These are phyloP conservation scores for Drosophila falleni DNA, from an alignment of 2,888 invertebrate genomes.

Conservation along the genomic window DNA sequence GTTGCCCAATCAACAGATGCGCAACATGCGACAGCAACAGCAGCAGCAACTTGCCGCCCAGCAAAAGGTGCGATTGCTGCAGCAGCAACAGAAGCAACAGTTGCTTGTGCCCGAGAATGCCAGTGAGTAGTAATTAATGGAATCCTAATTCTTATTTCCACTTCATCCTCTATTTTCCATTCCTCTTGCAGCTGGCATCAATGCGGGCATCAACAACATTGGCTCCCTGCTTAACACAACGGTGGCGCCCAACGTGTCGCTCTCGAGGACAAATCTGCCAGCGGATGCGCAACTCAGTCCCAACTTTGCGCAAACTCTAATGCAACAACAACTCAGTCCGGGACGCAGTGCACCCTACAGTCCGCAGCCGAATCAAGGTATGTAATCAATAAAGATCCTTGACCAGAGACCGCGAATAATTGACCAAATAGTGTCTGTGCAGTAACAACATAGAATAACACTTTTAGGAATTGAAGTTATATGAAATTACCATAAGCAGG, in stretches of 20 bases:
- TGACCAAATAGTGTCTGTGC: too few relatives aligned
- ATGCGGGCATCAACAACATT: conserved; percentile 88
- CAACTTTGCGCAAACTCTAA: conserved; percentile 86
- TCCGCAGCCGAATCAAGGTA: conserved; percentile 84
- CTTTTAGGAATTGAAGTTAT: too few relatives aligned
- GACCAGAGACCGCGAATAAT: too few relatives aligned
- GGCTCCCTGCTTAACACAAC: conserved; percentile 93
- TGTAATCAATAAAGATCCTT: too few relatives aligned
- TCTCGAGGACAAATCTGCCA: conserved; percentile 89
- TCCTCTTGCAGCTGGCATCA: conserved; percentile 76
- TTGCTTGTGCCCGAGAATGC: conserved; percentile 92
- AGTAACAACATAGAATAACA: too few relatives aligned
- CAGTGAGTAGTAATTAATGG: conserved; percentile 76
- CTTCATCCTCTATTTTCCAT: not conserved
- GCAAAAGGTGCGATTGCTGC: conserved; percentile 90
- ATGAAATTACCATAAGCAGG: too few relatives aligned
- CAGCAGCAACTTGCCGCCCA: conserved; percentile 86
- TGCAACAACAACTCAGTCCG: conserved; percentile 85
- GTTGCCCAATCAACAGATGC: conserved; percentile 75
- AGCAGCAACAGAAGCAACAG: conserved; percentile 93
- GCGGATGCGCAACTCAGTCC: conserved; percentile 89
- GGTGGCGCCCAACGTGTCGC: conserved; percentile 93
- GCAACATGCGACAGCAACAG: conserved; percentile 80
- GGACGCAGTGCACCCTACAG: conserved; percentile 85
- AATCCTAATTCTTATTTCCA: not conserved